Evolutionary conservation across 2,888 invertebrate genomes (phyloP).

Genomic region (Drosophila bunnanda): DNA sequence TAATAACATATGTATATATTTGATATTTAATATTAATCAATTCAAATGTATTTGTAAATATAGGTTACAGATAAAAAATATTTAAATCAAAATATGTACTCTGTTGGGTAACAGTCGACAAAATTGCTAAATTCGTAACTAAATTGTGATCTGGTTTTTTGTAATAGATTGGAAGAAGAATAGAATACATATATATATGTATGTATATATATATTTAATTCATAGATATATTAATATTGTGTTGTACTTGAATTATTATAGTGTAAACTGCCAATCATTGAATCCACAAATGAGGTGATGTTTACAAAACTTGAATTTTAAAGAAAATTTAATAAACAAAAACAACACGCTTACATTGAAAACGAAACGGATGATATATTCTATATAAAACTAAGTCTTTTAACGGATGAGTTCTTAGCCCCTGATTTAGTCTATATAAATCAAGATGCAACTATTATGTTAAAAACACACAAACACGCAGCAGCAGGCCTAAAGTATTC

Average conservation of each 20-base stretch:
- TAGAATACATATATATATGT: constrained; percentile 7
- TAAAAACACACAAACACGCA: background rate
- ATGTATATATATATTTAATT: constrained; percentile 13
- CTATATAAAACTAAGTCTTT: background rate
- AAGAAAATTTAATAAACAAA: constrained; percentile 24
- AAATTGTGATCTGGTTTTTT: constrained; percentile 38
- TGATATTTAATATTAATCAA: constrained; percentile 39
- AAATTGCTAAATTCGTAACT: constrained; percentile 38
- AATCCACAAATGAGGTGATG: constrained; percentile 12
- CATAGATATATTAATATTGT: constrained; percentile 22
- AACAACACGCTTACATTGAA: constrained; percentile 13
- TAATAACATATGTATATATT: constrained; percentile 65
- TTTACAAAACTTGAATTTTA: constrained; percentile 14
- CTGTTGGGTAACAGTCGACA: constrained; percentile 27
- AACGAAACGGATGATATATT: background rate
- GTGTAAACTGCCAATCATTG: constrained; percentile 38
- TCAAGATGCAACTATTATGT: background rate
- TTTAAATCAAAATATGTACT: constrained; percentile 27
- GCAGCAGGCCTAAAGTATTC: background rate
- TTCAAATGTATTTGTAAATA: constrained; percentile 40
- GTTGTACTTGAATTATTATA: constrained; percentile 34
- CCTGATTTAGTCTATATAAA: background rate
- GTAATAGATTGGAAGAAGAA: constrained; percentile 36
- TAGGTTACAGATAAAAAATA: constrained; percentile 35
- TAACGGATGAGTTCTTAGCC: background rate